These are phyloP conservation scores for Gymnogyps californianus DNA, from an alignment of 2,113 vertebrate species.

Conservation along the genomic window DNA sequence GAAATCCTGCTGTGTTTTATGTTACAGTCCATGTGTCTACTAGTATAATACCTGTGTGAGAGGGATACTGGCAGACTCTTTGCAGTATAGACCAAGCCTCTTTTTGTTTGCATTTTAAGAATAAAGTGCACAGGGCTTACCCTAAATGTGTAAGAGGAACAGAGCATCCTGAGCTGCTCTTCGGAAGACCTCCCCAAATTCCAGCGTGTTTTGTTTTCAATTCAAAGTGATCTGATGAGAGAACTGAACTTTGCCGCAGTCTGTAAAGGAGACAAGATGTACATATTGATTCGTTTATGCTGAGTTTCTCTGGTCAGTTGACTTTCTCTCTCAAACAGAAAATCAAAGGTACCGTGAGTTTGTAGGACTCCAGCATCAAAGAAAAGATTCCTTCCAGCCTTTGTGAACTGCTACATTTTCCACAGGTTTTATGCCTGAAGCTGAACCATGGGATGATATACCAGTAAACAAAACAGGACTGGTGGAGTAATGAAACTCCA, in stretches of 20 bases:
- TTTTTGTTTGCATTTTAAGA: background rate
- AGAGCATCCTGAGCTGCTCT: background rate
- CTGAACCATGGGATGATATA: background rate
- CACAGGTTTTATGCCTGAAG: background rate
- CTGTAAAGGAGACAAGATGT: background rate
- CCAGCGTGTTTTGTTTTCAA: background rate
- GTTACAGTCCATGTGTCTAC: background rate
- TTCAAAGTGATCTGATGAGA: background rate
- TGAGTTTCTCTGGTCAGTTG: background rate
- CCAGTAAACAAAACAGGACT: constrained; percentile 13
- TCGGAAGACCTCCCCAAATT: background rate
- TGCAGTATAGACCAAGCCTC: background rate
- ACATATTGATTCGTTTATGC: background rate
- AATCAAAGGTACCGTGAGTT: background rate
- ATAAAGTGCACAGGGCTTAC: background rate
- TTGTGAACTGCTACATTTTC: background rate
- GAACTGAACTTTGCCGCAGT: background rate
- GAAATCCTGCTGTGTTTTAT: background rate
- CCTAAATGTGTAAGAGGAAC: background rate
- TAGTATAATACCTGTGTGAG: background rate
- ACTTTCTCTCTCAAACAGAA: background rate
- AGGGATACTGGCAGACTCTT: background rate
- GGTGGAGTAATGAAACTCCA: background rate
- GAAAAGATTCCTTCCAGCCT: background rate
- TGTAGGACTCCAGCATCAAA: background rate